Base-by-base conservation (phyloP, 2,797 vertebrate genomes). In the Balearica regulorum region DNA sequence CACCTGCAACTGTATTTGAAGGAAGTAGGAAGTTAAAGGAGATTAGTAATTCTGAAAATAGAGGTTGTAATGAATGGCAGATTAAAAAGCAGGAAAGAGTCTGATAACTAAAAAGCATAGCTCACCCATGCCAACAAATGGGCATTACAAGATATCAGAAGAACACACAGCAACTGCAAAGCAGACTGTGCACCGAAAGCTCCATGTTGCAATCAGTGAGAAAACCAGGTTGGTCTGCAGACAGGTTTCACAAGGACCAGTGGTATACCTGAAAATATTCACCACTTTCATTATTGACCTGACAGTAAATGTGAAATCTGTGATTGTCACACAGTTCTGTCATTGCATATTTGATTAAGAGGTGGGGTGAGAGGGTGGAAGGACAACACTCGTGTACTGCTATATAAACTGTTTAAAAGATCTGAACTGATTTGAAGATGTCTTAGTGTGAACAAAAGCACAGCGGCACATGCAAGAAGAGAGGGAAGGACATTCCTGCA, bases 1-100 rank as follows among this genome's bases (percentile, higher is more conserved):
- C 41, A 91, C 39, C 62, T 83, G 43, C 43, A 90, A 76, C 68
- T 78, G 31, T 16, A 43, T 93, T 83, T 91, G 69, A 93, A 93
- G 57, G 51, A 92, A 83, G 43, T 83, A 82, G 76, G 76, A 90
- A 85, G 48, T 49, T 60, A 87, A 76, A 94, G 46, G 29, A 80
- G 37, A 35, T 72, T 78, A 51, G 20, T 51, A 31, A 33, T 96
- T 90, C 78, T 91, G 82, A 89, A 94, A 89, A 85, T 41, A 87
- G 65, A 51, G 10, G 5, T 44, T 85, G 86, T 85, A 83, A 71
- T 83, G 69, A 71, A 71, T 58, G 65, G 66, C 87, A 88, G 65
- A 35, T 69, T 81, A 49, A 72, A 87, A 93, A 78, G 31, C 49
- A 79, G 43, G 57, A 65, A 77, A 60, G 25, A 44, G 43, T 7